phyloP scores from a whole-genome alignment of 2,888 invertebrate genomes.

The Mesochorus sp. region DNA sequence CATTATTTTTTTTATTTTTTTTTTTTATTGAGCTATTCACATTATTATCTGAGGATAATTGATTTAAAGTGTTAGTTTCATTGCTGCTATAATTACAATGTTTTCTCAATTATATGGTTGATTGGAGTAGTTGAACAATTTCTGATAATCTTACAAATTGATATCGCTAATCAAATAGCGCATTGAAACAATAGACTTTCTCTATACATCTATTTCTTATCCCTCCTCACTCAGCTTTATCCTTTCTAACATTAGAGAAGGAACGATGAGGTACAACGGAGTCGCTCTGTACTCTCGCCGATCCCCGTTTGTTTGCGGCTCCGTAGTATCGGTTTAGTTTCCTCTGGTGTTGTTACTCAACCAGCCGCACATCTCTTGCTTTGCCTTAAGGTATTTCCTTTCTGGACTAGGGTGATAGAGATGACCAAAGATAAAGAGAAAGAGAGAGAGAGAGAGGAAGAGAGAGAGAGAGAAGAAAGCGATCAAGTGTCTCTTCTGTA shows the following conservation, averaged over 20 bases:
- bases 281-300: neutral
- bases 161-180: no score
- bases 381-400: constrained; percentile 6
- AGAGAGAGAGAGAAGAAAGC: neutral
- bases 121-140: no score
- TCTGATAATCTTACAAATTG: no score
- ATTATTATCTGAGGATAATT: no score
- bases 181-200: no score
- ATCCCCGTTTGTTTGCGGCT: constrained; percentile 37
- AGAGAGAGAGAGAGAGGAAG: neutral
- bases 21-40: no score
- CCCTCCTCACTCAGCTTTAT: no score
- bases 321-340: constrained; percentile 54
- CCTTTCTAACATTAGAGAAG: constrained; percentile 12
- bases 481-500: neutral
- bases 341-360: constrained; percentile 23
- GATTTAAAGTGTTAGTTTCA: no score
- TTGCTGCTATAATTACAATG: no score
- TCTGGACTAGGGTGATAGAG: neutral
- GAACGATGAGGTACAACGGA: neutral
- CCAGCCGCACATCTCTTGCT: constrained; percentile 29
- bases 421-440: neutral
- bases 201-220: no score
- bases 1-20: no score
- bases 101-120: no score